Evolutionary conservation across 1,140 invertebrate species (phyloP).

Genomic region (Formica exsecta): DNA sequence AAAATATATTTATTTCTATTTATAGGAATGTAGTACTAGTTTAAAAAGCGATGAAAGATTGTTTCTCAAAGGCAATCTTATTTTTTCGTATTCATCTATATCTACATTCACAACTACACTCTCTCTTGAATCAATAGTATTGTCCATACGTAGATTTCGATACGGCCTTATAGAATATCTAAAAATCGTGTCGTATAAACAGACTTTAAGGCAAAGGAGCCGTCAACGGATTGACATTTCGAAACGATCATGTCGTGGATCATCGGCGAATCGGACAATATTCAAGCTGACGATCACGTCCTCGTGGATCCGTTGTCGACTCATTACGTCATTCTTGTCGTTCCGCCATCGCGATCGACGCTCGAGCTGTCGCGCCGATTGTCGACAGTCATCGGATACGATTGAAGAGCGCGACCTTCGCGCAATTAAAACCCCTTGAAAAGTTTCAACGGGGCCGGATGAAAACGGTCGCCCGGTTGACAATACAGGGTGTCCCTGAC

Average conservation of each 20-base stretch:
- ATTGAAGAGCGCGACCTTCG: conserved; percentile 81
- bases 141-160: not conserved
- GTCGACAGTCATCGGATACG: conserved; percentile 79
- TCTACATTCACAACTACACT: not conserved
- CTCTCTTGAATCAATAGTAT: conserved; percentile 37
- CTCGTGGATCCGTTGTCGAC: conserved; percentile 73
- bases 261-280: conserved; percentile 37
- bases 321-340: conserved; percentile 81
- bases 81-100: not conserved
- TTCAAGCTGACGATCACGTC: conserved; percentile 54
- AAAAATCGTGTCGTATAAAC: conserved; percentile 53
- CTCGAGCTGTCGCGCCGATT: conserved; percentile 73
- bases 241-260: conserved; percentile 60
- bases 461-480: conserved; percentile 72
- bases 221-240: conserved; percentile 62
- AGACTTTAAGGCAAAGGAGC: conserved; percentile 59
- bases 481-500: conserved; percentile 68
- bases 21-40: not conserved
- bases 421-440: conserved; percentile 83
- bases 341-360: conserved; percentile 69
- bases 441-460: conserved; percentile 71
- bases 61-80: not conserved
- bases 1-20: not conserved
- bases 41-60: not conserved
- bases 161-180: conserved; percentile 26